These are phyloP conservation scores for Eulemur coronatus DNA, from an alignment of 2,797 vertebrate species.

Conservation along the genomic window DNA sequence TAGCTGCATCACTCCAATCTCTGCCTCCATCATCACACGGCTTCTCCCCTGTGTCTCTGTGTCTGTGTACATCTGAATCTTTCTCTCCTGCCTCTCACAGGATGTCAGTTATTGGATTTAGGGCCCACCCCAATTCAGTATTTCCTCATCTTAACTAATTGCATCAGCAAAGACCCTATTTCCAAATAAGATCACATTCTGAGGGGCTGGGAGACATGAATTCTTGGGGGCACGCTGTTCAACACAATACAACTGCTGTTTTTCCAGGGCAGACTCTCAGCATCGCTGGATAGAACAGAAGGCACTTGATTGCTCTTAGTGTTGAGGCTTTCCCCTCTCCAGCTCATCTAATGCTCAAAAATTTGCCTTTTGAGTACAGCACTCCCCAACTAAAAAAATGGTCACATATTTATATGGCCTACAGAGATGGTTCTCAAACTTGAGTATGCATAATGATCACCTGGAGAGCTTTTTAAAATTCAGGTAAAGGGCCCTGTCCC, in stretches of 20 bases:
- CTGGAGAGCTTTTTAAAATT: neutral
- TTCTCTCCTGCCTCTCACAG: neutral
- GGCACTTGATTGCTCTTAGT: neutral
- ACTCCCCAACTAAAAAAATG: neutral
- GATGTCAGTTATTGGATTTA: neutral
- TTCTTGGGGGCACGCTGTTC: neutral
- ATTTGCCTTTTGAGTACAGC: neutral
- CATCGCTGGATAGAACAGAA: neutral
- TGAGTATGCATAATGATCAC: neutral
- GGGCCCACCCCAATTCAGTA: neutral
- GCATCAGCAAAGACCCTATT: neutral
- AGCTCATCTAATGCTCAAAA: neutral
- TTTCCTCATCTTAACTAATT: neutral
- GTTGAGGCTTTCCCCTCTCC: neutral
- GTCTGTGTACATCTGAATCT: neutral
- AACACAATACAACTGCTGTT: neutral
- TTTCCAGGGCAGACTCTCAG: neutral
- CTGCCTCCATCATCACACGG: neutral
- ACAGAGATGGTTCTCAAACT: neutral
- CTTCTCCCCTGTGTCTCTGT: neutral
- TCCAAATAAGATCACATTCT: neutral
- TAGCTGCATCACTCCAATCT: too few relatives aligned
- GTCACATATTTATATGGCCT: neutral
- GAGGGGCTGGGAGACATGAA: neutral
- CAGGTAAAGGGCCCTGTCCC: neutral